Base-by-base conservation (phyloP, 2,797 vertebrate species). In the Notolepis coatsorum region DNA sequence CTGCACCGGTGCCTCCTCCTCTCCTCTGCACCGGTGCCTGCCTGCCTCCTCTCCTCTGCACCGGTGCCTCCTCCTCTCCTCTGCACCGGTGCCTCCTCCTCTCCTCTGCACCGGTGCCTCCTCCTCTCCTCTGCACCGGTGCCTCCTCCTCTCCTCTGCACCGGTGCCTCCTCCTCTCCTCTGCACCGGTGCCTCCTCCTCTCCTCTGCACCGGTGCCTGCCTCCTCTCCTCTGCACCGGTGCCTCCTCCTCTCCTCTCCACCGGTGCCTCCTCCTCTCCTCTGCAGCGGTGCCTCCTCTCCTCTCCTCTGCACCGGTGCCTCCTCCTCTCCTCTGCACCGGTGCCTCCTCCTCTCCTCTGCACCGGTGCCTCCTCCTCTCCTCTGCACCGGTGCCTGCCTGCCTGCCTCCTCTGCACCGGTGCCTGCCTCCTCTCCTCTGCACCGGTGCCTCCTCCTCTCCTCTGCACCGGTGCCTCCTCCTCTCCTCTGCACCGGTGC, bases 401-500 rank as follows among this genome's bases (percentile, higher is more conserved):
- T n/a, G n/a, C n/a, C n/a, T n/a, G n/a, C n/a, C n/a, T n/a, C n/a
- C n/a, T n/a, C n/a, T n/a, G n/a, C n/a, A n/a, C n/a, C n/a, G n/a
- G n/a, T n/a, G n/a, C n/a, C n/a, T n/a, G n/a, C n/a, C n/a, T n/a
- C n/a, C n/a, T n/a, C n/a, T n/a, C n/a, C n/a, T 25, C 50, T 73
- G 62, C 65, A 61, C 73, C 63, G 62, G 43, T 49, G n/a, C 21
- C 9, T 17, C 24, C 10, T 54, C 28, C 37, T 27, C 31, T 4
- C 30, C 30, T 25, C 50, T 73, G 62, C 65, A 61, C 73, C 63
- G 62, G 43, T 49, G n/a, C 21, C 9, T 17, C 24, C 10, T 54
- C 28, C 37, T 27, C 31, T 4, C 30, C 30, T 25, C 50, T 73
- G 62, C 65, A 61, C 73, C 63, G 62, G 43, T 49, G n/a, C 21